These are phyloP conservation scores for Argynnis bischoffii DNA, from an alignment of 2,888 invertebrate genomes.

Conservation along the genomic window DNA sequence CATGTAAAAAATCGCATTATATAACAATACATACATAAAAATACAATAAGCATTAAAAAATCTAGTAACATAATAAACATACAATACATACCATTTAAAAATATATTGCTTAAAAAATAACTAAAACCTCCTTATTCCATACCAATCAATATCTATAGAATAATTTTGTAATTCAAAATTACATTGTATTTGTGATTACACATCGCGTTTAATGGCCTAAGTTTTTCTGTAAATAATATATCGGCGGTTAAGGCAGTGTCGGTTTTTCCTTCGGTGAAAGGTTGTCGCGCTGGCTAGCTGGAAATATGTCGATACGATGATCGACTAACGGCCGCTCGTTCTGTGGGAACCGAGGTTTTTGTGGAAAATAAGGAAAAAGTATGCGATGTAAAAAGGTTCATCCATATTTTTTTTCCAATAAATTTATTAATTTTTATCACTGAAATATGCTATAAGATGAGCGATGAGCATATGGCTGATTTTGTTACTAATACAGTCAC, in stretches of 20 bases:
- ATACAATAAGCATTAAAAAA: too few species aligned
- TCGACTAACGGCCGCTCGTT: slow-evolving; percentile 58
- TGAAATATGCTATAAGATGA: too few species aligned
- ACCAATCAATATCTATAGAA: neutral
- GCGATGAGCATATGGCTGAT: too few species aligned
- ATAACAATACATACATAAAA: too few species aligned
- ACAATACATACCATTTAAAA: too few species aligned
- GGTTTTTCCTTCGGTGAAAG: slow-evolving; percentile 80
- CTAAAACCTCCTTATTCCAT: too few species aligned
- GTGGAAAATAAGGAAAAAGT: slow-evolving; percentile 57
- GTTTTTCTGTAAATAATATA: slow-evolving; percentile 78
- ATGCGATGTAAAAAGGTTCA: slow-evolving; percentile 23
- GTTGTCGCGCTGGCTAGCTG: slow-evolving; percentile 66
- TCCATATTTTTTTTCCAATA: neutral
- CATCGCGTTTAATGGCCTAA: slow-evolving; percentile 52
- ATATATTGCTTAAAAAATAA: too few species aligned
- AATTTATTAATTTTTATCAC: neutral
- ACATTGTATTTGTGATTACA: neutral
- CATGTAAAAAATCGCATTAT: too few species aligned
- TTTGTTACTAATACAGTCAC: too few species aligned
- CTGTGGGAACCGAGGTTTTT: slow-evolving; percentile 52
- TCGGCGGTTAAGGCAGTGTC: slow-evolving; percentile 70
- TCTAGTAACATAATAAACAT: too few species aligned
- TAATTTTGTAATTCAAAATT: slow-evolving; percentile 8
- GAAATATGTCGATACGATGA: slow-evolving; percentile 73